phyloP scores from a whole-genome alignment of 2,797 vertebrate genomes.

The Pseudopleuronectes americanus region DNA sequence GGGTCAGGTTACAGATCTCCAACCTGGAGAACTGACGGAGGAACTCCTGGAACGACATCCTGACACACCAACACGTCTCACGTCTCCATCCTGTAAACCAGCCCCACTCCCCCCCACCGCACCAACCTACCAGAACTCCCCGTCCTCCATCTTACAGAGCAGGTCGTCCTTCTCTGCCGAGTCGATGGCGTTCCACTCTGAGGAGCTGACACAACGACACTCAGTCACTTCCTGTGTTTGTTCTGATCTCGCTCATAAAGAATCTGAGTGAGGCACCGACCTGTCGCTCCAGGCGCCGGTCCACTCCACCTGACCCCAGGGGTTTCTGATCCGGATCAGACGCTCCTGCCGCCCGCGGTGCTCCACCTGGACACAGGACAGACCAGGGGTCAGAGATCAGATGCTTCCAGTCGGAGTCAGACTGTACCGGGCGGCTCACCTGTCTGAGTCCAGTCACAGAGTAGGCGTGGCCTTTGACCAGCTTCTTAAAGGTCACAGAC shows the following conservation, averaged over 20 bases:
- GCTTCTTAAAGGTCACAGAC: conserved; percentile 90
- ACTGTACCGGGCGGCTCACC: conserved; percentile 72
- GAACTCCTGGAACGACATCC: conserved; percentile 83
- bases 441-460: conserved; percentile 88
- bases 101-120: background rate
- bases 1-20: conserved; percentile 84
- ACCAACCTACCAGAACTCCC: conserved; percentile 92
- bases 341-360: conserved; percentile 79
- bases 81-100: background rate
- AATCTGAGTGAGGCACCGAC: conserved; percentile 68
- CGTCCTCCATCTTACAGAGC: conserved; percentile 90
- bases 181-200: conserved; percentile 87
- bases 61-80: conserved; percentile 29
- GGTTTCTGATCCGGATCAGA: conserved; percentile 91
- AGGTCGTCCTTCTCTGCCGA: conserved; percentile 81
- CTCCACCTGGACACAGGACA: conserved; percentile 78
- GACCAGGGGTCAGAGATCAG: fast-evolving
- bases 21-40: conserved; percentile 76
- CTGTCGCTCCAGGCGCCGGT: conserved; percentile 94
- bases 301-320: conserved; percentile 95
- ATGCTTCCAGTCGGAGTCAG: too few species aligned
- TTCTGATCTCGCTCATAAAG: background rate
- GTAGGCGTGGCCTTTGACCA: conserved; percentile 94
- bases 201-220: conserved; percentile 79
- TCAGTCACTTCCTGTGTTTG: background rate